These are phyloP conservation scores for Naja naja DNA, from an alignment of 2,113 vertebrate species.

Conservation along the genomic window DNA sequence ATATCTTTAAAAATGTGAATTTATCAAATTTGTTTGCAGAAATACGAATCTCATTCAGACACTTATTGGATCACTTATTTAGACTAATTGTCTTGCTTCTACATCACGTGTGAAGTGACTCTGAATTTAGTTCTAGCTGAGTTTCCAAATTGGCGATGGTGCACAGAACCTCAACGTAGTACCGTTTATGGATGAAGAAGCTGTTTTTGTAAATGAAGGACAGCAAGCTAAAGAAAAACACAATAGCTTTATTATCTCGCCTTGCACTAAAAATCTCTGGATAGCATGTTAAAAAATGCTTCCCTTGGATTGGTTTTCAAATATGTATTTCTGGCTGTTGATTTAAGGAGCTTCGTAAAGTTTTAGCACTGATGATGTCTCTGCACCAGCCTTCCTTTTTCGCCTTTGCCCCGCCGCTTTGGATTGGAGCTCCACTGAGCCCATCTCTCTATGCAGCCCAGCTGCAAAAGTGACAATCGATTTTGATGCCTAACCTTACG, in stretches of 20 bases:
- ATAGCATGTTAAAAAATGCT: neutral
- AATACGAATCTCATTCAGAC: neutral
- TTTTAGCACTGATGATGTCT: neutral
- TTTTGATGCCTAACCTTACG: constrained; percentile 6
- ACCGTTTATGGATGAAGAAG: neutral
- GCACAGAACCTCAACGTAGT: no score
- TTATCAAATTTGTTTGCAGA: neutral
- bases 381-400: neutral
- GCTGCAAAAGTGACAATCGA: neutral
- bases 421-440: neutral
- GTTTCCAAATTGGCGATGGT: neutral
- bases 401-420: neutral
- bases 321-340: neutral
- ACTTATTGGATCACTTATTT: neutral
- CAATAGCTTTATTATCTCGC: neutral
- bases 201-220: no score
- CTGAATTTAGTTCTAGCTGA: neutral
- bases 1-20: neutral
- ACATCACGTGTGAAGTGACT: neutral
- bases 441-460: neutral
- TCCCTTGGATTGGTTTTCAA: neutral
- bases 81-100: neutral
- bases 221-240: neutral
- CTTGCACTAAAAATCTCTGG: neutral
- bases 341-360: neutral